Evolutionary conservation across 2,113 vertebrate species (phyloP), one percentile per base, ranked within the genome.

Genomic region (Mastomys coucha): DNA sequence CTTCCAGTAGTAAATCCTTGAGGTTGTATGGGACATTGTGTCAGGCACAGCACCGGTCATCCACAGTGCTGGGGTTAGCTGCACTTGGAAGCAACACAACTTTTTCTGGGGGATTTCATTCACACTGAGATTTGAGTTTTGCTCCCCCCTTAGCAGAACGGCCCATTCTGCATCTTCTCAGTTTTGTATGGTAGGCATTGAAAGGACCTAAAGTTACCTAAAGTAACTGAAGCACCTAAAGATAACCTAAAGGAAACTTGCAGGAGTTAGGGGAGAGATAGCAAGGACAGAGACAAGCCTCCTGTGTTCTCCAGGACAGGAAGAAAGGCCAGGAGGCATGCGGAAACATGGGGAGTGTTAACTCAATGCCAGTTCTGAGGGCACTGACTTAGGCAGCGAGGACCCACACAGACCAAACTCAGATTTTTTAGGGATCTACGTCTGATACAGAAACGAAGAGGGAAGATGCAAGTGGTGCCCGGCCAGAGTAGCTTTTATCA

Each of bases 331-430:
- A 28, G 28, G 36, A 84, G 26, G 24, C 58, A 31, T 19, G 33
- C 7, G 24, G 19, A 53, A 53, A 11, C 45, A 14, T 24, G 6
- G 36, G 14, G 11, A 22, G 12, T 1, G 0, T 65, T 72, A 26
- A 24, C 7, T 36, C 3, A 72, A 16, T 31, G 20, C 42, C 42
- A 24, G 36, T 45, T 31, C 56, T 1, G 4, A 19, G 26, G 42
- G 2, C 60, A 13, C 28, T 31, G 45, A 60, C 75, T 76, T 56
- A 65, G 86, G 17, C 33, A 58, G 11, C 67, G n/a, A 45, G 26
- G 14, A 69, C n/a, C 3, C 5, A 31, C 31, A 45, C 31, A n/a
- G n/a, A 69, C 56, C 63, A 67, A 72, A 22, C 28, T 49, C 73
- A n/a, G 84, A 28, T n/a, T 89, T 85, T 75, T 63, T 51, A 22